These are phyloP conservation scores for Eupleurogrammus muticus DNA, from an alignment of 2,797 vertebrate genomes.

Conservation along the genomic window DNA sequence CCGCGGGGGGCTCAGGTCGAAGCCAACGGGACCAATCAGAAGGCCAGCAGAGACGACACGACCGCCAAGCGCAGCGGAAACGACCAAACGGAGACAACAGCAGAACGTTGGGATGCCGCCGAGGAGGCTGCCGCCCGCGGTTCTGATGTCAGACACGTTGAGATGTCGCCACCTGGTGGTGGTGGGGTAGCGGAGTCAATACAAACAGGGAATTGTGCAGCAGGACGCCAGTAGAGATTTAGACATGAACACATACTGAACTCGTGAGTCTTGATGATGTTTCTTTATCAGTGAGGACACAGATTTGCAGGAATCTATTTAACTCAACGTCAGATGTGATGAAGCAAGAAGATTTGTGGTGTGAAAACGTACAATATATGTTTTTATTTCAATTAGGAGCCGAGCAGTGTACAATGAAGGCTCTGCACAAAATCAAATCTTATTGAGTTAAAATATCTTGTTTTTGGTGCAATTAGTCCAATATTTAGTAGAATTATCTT, in stretches of 20 bases:
- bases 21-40: constrained; percentile 57
- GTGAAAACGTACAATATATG: too few species aligned
- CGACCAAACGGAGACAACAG: constrained; percentile 18
- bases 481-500: too few species aligned
- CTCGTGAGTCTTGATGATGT: neutral
- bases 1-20: constrained; percentile 19
- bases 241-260: neutral
- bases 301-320: too few species aligned
- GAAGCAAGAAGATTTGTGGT: neutral
- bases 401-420: too few species aligned
- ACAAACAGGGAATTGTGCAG: constrained; percentile 3
- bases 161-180: neutral
- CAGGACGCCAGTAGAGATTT: constrained; percentile 25
- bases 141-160: neutral
- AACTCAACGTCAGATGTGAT: constrained; percentile 1
- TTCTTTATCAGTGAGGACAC: too few species aligned
- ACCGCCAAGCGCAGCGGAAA: constrained; percentile 41
- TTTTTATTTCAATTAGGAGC: too few species aligned
- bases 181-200: constrained; percentile 4
- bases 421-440: neutral
- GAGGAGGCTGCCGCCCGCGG: neutral
- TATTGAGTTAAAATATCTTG: neutral
- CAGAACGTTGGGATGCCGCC: neutral
- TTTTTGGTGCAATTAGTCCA: too few species aligned
- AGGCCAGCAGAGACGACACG: constrained; percentile 21